phyloP scores from a whole-genome alignment of 2,797 vertebrate species.

The Semaprochilodus insignis region DNA sequence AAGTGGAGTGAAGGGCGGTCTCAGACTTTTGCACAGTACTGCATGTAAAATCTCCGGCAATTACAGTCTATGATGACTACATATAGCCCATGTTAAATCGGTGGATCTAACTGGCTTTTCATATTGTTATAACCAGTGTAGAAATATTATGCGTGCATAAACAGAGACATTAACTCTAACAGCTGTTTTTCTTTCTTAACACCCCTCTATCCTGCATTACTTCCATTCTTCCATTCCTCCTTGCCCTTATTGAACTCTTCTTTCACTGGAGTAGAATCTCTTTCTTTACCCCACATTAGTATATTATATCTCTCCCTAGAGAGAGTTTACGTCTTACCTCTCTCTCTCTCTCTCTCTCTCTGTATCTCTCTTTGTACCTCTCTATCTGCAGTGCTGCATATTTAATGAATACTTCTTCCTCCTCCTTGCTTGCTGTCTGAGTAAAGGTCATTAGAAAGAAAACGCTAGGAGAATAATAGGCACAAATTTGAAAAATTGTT shows the following conservation, averaged over 20 bases:
- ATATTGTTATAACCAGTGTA: too few relatives aligned
- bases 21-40: too few relatives aligned
- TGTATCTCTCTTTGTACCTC: too few relatives aligned
- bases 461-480: too few relatives aligned
- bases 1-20: too few relatives aligned
- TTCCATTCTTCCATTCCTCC: not conserved
- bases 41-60: too few relatives aligned
- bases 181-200: not conserved
- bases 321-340: not conserved
- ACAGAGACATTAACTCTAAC: not conserved
- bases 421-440: not conserved
- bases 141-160: too few relatives aligned
- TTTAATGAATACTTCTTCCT: not conserved
- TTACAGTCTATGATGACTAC: too few relatives aligned
- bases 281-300: not conserved
- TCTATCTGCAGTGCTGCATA: conserved; percentile 4
- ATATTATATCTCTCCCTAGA: not conserved
- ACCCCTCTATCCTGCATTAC: not conserved
- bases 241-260: not conserved
- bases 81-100: too few relatives aligned
- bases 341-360: not conserved
- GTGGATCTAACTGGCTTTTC: too few relatives aligned
- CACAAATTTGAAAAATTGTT: too few relatives aligned
- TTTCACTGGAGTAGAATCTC: not conserved
- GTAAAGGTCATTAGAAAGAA: not conserved